phyloP scores from a whole-genome alignment of 1,140 invertebrate genomes.

The Diplogasteroides magnus region DNA sequence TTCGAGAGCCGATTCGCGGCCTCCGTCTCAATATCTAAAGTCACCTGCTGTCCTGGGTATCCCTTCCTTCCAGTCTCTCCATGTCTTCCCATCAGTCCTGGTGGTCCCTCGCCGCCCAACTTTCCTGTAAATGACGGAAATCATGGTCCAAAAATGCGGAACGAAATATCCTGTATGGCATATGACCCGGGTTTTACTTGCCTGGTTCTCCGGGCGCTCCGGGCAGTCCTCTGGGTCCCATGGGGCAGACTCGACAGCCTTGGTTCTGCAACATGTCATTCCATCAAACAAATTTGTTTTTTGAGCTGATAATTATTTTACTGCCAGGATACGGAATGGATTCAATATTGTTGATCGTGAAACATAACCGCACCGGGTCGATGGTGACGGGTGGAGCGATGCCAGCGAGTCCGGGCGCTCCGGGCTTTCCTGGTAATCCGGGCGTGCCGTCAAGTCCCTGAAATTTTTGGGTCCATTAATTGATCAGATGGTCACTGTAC shows the following conservation, averaged over 20 bases:
- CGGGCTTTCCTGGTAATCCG: slow-evolving; percentile 38
- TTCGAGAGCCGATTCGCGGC: too few relatives aligned
- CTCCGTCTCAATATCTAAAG: too few relatives aligned
- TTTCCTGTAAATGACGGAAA: slow-evolving; percentile 4
- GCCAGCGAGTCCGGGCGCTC: slow-evolving; percentile 44
- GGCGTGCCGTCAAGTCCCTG: slow-evolving; percentile 39
- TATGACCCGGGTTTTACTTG: background rate
- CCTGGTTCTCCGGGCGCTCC: slow-evolving; percentile 30
- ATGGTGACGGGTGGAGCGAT: slow-evolving; percentile 50
- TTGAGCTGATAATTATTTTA: background rate
- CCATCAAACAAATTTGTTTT: too few relatives aligned
- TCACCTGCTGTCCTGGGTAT: slow-evolving; percentile 21
- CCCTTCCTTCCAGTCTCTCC: slow-evolving; percentile 30
- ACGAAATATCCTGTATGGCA: background rate
- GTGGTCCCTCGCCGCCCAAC: slow-evolving; percentile 22
- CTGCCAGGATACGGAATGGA: background rate
- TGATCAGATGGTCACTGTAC: background rate
- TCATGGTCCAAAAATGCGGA: background rate
- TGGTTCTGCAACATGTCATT: slow-evolving; percentile 40
- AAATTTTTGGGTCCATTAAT: background rate
- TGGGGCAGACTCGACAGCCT: slow-evolving; percentile 44
- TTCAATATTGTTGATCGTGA: background rate
- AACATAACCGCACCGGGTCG: slow-evolving; percentile 38
- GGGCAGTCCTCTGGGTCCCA: slow-evolving; percentile 27
- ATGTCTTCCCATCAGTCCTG: slow-evolving; percentile 26